Percentiles rank a stretch among this genome's conserved stretches.
phyloP scores from a whole-genome alignment of 2,113 vertebrate species.

The Lagopus leucura region DNA sequence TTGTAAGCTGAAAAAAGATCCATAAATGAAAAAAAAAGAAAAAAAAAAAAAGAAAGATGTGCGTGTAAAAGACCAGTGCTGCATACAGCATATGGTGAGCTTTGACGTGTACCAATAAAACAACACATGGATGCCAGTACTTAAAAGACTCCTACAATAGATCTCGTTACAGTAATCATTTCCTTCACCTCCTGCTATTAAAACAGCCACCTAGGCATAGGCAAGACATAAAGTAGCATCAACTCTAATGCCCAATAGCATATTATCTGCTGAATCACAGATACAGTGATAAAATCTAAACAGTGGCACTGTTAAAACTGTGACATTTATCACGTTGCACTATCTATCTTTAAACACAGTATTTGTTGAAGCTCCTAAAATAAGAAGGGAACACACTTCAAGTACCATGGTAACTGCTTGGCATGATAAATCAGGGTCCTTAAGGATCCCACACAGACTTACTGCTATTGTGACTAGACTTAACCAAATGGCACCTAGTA shows the following conservation, averaged over 20 bases:
- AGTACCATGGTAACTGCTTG: slow-evolving; percentile 69
- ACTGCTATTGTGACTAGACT: slow-evolving; percentile 51
- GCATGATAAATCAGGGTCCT: slow-evolving; percentile 47
- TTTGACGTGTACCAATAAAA: not conserved
- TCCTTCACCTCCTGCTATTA: not conserved
- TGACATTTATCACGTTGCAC: slow-evolving; percentile 34
- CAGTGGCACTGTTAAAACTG: not conserved
- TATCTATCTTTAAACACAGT: slow-evolving; percentile 56
- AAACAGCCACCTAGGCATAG: not conserved
- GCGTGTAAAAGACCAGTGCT: not conserved
- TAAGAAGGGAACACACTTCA: slow-evolving; percentile 53
- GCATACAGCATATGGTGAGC: not conserved
- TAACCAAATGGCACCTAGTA: slow-evolving; percentile 20
- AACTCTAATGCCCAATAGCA: not conserved
- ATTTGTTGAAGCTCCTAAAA: slow-evolving; percentile 58
- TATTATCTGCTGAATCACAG: slow-evolving; percentile 51
- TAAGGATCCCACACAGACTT: slow-evolving; percentile 36
- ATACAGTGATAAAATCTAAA: not conserved
- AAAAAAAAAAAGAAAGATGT: not conserved
- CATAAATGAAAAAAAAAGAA: not conserved
- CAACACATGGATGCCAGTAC: not conserved
- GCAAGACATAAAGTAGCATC: not conserved
- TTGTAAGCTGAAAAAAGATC: not conserved
- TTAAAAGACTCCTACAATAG: not conserved
- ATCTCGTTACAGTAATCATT: not conserved